Percentiles rank a stretch among this genome's conserved stretches.
Conservation (phyloP, 1,140 invertebrate species). For the Ostrea edulis region DNA sequence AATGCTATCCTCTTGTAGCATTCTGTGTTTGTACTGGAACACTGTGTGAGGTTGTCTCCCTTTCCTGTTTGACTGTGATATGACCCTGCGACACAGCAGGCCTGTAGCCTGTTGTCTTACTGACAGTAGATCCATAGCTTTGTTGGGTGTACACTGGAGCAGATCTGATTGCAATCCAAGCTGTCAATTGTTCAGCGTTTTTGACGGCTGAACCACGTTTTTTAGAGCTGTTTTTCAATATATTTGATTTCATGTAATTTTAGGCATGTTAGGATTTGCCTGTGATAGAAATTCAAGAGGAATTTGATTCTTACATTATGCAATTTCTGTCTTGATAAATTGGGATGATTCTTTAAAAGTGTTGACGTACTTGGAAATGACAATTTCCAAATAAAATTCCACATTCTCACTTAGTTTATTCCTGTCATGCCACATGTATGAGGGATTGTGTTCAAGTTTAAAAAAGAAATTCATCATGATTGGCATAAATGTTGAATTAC, state of each 20-base stretch:
- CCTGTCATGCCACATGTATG: neutral
- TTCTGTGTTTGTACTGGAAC: neutral
- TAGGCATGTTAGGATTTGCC: neutral
- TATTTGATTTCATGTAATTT: neutral
- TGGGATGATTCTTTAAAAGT: too few species aligned
- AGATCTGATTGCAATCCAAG: neutral
- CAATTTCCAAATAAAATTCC: neutral
- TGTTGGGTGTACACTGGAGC: too few species aligned
- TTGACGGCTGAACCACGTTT: neutral
- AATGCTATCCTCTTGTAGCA: neutral
- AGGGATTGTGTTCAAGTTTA: conserved; percentile 26
- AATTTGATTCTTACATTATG: too few species aligned
- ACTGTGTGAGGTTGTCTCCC: neutral
- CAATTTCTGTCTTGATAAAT: too few species aligned
- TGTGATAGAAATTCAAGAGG: too few species aligned
- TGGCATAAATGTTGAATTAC: neutral
- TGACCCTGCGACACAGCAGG: neutral
- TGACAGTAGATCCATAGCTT: too few species aligned
- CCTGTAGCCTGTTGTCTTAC: neutral
- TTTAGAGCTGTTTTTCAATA: too few species aligned
- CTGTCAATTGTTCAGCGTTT: neutral
- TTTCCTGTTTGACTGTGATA: neutral
- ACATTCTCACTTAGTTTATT: too few species aligned
- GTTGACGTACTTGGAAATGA: too few species aligned
- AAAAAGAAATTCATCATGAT: neutral